These are phyloP conservation scores for Cinara cedri DNA, from an alignment of 2,888 invertebrate genomes.

Conservation along the genomic window DNA sequence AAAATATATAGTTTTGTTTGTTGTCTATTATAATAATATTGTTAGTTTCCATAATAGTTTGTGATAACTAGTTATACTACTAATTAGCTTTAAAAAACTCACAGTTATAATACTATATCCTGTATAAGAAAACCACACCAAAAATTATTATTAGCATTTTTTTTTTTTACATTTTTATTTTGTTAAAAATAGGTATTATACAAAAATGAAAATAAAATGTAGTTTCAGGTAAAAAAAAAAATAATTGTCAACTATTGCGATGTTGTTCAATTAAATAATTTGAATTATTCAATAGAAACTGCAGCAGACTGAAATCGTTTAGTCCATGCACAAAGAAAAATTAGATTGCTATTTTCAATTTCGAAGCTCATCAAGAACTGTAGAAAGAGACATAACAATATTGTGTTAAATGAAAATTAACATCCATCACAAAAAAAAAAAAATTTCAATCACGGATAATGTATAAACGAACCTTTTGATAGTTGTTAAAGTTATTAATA, in stretches of 20 bases:
- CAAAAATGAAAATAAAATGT: background rate
- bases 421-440: background rate
- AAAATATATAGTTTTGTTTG: no score
- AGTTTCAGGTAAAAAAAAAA: background rate
- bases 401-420: constrained; percentile 28
- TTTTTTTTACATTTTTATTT: background rate
- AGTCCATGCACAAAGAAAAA: constrained; percentile 36
- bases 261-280: background rate
- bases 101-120: background rate
- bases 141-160: constrained; percentile 6
- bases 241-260: background rate
- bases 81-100: constrained; percentile 15
- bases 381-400: constrained; percentile 1
- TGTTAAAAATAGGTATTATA: constrained; percentile 9
- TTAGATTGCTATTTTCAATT: constrained; percentile 3
- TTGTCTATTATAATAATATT: background rate
- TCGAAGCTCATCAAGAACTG: constrained; percentile 5
- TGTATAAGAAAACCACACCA: constrained; percentile 6
- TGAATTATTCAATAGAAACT: background rate
- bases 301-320: background rate
- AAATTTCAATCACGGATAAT: background rate
- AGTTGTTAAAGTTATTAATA: constrained; percentile 49
- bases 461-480: constrained; percentile 54
- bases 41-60: background rate
- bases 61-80: background rate